Conservation (phyloP, 2,113 vertebrate genomes). For the Microtus oregoni region DNA sequence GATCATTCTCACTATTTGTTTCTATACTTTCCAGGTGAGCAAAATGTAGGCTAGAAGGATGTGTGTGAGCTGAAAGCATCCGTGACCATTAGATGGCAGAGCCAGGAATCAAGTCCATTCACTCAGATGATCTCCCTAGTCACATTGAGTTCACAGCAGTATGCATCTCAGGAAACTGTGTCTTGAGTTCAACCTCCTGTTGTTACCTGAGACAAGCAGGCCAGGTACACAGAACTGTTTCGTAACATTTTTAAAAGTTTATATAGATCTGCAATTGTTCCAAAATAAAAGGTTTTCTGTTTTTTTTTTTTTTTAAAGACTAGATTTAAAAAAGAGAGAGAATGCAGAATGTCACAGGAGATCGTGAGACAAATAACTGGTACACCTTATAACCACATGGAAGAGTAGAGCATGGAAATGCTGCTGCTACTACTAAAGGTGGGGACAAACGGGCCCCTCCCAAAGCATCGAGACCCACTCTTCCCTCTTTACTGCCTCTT, state of each 20-base stretch:
- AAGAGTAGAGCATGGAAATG: not conserved
- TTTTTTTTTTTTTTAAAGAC: not conserved
- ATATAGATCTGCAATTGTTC: not conserved
- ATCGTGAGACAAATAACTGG: not conserved
- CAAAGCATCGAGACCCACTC: not conserved
- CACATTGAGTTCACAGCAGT: not conserved
- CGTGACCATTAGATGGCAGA: not conserved
- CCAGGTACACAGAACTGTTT: not conserved
- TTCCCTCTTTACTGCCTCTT: not conserved
- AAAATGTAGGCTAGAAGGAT: not conserved
- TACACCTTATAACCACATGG: not conserved
- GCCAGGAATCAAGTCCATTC: not conserved
- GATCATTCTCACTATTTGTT: not conserved
- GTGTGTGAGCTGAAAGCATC: not conserved
- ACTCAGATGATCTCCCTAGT: not conserved
- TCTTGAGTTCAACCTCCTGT: not conserved
- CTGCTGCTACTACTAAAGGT: fast-evolving
- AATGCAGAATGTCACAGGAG: not conserved
- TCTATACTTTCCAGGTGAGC: not conserved
- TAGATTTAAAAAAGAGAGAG: too few relatives aligned
- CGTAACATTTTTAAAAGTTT: not conserved
- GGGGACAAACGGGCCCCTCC: fast-evolving
- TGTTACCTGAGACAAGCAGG: not conserved
- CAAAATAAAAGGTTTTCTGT: not conserved
- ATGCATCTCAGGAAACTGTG: not conserved